Conservation (phyloP, 1,140 invertebrate genomes). For the Drosophila melanogaster region Release_6_plus_ISO1_MT NC_004354.4:12131501-12132000, state of each 20-base stretch:
- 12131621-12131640: neutral
- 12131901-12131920: no score
- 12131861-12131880: neutral
- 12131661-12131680: neutral
- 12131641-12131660: neutral
- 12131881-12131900: no score
- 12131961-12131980: neutral
- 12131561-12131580: neutral
- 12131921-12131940: neutral
- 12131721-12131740: neutral
- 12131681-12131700: neutral
- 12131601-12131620: neutral
- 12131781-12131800: neutral
- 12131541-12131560: neutral
- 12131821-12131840: no score
- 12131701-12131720: neutral
- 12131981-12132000: neutral
- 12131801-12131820: no score
- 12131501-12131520: slow-evolving; percentile 6
- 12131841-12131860: neutral
- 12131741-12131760: no score
- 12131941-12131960: no score
- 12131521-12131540: neutral
- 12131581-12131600: neutral
- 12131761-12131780: no score